Percentiles rank a stretch among this genome's conserved stretches.
Conservation (phyloP, 2,113 vertebrate genomes). For the Lasiurus cinereus region DNA sequence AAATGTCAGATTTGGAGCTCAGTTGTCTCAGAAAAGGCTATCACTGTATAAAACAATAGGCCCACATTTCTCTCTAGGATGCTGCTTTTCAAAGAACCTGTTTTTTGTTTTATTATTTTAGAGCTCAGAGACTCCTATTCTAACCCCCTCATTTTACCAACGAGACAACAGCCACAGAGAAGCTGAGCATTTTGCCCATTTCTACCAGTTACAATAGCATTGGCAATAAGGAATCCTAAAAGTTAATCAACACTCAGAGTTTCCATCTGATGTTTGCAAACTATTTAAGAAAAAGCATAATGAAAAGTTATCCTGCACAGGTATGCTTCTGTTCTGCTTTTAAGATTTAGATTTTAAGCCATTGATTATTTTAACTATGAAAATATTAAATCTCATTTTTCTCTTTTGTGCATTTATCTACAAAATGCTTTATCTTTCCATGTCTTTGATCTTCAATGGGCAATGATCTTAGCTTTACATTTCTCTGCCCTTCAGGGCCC, state of each 20-base stretch:
- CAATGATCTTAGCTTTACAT: not conserved
- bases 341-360: not conserved
- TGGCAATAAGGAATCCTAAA: not conserved
- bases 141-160: not conserved
- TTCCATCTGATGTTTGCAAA: slow-evolving; percentile 28
- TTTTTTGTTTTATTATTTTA: not conserved
- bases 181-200: not conserved
- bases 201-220: not conserved
- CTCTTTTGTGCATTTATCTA: not conserved
- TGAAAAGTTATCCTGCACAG: not conserved
- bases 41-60: not conserved
- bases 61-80: not conserved
- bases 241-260: not conserved
- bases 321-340: not conserved
- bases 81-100: not conserved
- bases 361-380: not conserved
- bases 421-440: not conserved
- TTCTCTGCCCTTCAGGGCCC: not conserved
- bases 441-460: not conserved
- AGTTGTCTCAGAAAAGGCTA: not conserved
- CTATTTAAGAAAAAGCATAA: not conserved
- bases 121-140: not conserved
- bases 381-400: slow-evolving; percentile 38
- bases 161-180: not conserved
- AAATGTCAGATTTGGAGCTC: not conserved